Percentiles rank a stretch among this genome's conserved stretches.
Evolutionary conservation across 2,888 invertebrate genomes (phyloP).

Genomic region (Gandaritis pyraliata): DNA sequence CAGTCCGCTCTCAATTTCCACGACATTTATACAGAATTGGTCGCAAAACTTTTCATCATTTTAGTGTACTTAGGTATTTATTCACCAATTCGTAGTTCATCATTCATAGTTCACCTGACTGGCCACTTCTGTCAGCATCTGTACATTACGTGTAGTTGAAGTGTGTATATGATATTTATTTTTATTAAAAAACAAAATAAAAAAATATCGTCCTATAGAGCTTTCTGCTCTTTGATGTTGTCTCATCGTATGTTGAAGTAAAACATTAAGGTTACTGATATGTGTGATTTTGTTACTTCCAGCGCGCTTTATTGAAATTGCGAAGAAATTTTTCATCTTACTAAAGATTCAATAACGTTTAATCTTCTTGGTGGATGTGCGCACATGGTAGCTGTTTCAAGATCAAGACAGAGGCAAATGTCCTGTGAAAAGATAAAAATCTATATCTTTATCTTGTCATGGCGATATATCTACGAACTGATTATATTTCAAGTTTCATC

Average conservation of each 20-base stretch:
- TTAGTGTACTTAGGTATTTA: too few species aligned
- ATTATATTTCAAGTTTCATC: too few species aligned
- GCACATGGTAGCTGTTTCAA: neutral
- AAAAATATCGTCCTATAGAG: too few species aligned
- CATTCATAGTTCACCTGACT: neutral
- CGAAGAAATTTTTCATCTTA: neutral
- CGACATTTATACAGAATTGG: too few species aligned
- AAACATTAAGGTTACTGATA: constrained; percentile 15
- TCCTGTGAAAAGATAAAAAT: too few species aligned
- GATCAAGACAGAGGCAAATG: neutral
- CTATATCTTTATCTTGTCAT: too few species aligned
- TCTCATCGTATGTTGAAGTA: neutral
- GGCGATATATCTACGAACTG: too few species aligned
- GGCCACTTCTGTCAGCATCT: neutral
- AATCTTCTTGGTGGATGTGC: neutral
- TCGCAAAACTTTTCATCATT: too few species aligned
- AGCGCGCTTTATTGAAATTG: neutral
- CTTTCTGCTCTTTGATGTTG: constrained; percentile 5
- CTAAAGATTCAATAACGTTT: neutral
- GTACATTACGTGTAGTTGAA: constrained; percentile 15
- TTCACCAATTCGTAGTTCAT: too few species aligned
- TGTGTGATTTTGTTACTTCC: constrained; percentile 7
- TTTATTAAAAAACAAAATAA: too few species aligned
- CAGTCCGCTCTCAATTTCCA: too few species aligned
- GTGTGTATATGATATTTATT: constrained; percentile 15